Evolutionary conservation across 64 coral and sea anemone genomes (phyloP).

Genomic region (Dendrophyllia cribrosa): DNA sequence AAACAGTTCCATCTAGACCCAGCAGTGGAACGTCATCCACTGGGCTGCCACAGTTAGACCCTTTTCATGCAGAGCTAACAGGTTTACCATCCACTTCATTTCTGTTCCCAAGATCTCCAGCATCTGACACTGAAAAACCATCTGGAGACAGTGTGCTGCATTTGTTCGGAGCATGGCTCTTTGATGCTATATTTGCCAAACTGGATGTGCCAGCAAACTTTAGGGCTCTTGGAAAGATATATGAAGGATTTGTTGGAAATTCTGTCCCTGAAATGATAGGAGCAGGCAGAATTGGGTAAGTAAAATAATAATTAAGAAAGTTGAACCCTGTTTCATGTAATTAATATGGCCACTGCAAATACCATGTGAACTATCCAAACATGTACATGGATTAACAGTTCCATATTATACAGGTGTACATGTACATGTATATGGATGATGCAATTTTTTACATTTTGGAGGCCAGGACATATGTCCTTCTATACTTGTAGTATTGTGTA

Average conservation of each 20-base stretch:
- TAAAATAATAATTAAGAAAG: background rate
- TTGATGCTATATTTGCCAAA: constrained; percentile 96
- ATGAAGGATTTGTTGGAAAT: constrained; percentile 44
- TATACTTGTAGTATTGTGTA: too few relatives aligned
- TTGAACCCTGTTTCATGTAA: too few relatives aligned
- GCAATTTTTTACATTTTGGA: too few relatives aligned
- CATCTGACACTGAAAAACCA: constrained; percentile 44
- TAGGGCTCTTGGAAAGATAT: constrained; percentile 68
- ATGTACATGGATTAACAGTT: too few relatives aligned
- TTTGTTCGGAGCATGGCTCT: constrained; percentile 96
- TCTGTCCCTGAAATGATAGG: constrained; percentile 10
- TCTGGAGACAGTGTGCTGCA: constrained; percentile 94
- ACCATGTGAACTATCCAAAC: too few relatives aligned
- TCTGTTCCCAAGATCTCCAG: constrained; percentile 23
- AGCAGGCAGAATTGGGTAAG: background rate
- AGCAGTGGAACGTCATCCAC: constrained; percentile 65
- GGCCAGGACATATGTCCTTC: too few relatives aligned
- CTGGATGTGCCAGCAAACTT: constrained; percentile 72
- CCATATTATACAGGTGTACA: too few relatives aligned
- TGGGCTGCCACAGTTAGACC: constrained; percentile 9
- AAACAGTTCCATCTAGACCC: constrained; percentile 83
- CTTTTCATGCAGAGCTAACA: background rate
- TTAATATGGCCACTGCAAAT: too few relatives aligned
- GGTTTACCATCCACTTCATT: constrained; percentile 24
- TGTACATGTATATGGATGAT: too few relatives aligned